Base-by-base conservation (phyloP, 2,113 vertebrate genomes). In the Pandion haliaetus region DNA sequence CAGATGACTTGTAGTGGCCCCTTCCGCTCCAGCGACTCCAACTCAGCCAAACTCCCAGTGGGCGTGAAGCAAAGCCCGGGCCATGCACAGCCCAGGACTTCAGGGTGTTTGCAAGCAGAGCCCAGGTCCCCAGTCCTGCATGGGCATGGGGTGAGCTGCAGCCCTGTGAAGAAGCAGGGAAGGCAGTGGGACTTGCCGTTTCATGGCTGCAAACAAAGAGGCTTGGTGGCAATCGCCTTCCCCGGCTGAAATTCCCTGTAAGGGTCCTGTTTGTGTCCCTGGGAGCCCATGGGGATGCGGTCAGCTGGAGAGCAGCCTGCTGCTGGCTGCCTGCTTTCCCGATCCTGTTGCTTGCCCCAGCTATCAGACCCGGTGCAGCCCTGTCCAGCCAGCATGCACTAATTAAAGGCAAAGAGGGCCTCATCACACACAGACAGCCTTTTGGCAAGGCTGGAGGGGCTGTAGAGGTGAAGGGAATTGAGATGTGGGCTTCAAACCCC, bases 61-160 rank as follows among this genome's bases (percentile, higher is more conserved):
- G 14, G 12, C 49, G 31, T 72, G 59, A 83, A 69, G 26, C 40
- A 69, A 80, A 88, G 28, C 9, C 44, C 40, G 7, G 8, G 6
- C 28, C 0, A 0, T 21, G 38, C 6, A 7, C 12, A 7, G 11
- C 13, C 10, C 44, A 57, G 24, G 62, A 17, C 2, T 1, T 1
- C 1, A 4, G 19, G 5, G 14, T 44, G 14, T 50, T 55, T 78
- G 28, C 17, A 67, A 58, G 63, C 31, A 59, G 18, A 65, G 40
- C 52, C 42, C 10, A 25, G 19, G 19, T 49, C 20, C 20, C 10
- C 20, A 17, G 32, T 63, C n/a, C 31, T 52, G 8, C 0, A 3
- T 36, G 44, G 10, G 23, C 3, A 3, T 4, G 3, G 13, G 19
- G 8, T 72, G 38, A 96, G 38, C 45, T 82, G 59, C 25, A 83